A percentile compares a stretch with the other conserved stretches of the same genome.
phyloP scores from a whole-genome alignment of 2,113 vertebrate species.

The Equus quagga region DNA sequence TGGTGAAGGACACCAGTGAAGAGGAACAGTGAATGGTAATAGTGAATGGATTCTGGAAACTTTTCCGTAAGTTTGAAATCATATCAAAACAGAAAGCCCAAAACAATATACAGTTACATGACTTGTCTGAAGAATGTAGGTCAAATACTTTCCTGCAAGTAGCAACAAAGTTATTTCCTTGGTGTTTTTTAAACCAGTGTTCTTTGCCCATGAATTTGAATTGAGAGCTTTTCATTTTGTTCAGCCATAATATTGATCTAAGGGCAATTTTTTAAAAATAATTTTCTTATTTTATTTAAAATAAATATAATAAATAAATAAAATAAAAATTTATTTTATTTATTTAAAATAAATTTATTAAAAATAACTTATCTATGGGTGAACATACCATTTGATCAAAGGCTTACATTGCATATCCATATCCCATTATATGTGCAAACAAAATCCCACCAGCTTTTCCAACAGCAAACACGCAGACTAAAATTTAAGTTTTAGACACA shows the following conservation, averaged over 20 bases:
- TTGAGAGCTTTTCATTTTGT: neutral
- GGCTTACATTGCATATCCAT: neutral
- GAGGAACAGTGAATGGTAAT: neutral
- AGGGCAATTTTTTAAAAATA: too few species aligned
- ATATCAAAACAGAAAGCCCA: neutral
- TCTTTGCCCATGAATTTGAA: neutral
- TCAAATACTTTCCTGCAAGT: neutral
- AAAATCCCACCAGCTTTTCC: neutral
- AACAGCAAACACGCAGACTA: neutral
- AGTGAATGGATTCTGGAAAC: neutral
- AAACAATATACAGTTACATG: neutral
- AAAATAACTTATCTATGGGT: neutral
- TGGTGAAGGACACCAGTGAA: neutral
- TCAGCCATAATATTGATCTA: neutral
- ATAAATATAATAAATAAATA: too few species aligned
- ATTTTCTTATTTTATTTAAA: too few species aligned
- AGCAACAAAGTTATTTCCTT: neutral
- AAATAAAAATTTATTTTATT: too few species aligned
- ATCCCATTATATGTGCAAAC: neutral
- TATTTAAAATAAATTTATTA: too few species aligned
- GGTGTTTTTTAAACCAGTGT: neutral
- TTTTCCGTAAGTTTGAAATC: neutral
- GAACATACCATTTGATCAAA: neutral
- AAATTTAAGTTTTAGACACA: neutral
- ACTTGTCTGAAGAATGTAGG: neutral